Base-by-base conservation (phyloP, 2,888 invertebrate genomes). In the Hyposoter didymator region DNA sequence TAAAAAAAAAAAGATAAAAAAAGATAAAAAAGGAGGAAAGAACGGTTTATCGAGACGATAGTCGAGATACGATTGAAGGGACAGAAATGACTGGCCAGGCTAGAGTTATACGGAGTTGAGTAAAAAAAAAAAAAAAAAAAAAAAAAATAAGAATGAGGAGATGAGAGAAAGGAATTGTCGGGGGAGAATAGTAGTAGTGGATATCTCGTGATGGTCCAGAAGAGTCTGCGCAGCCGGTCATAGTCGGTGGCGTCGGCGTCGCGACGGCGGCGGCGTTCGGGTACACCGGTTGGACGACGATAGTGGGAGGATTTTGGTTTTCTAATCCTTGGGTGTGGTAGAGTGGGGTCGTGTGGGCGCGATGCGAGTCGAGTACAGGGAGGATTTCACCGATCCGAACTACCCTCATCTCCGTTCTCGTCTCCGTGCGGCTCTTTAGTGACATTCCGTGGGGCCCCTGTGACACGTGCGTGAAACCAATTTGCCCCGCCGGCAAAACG, bases 301-400 rank as follows among this genome's bases (percentile, higher is more conserved):
- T 79, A 85, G 89, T 89, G 87, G 90, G 87, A 88, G 90, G 89
- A 91, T 91, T 92, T 91, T 86, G 90, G 90, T 91, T 93, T 92
- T 87, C 85, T 91, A 92, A 93, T 92, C 91, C 91, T 88, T 89
- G 92, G 93, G 91, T 92, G 92, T 92, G 92, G 92, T 91, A 89
- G 82, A 88, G 88, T 85, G 85, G 91, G 90, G 89, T 88, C 88
- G 89, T 45, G 86, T 80, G 82, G 85, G 82, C 80, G 86, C 80
- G 86, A 74, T 74, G 43, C 84, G 75, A 81, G 81, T n/a, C 76
- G 76, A 75, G 74, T 47, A 69, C 55, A 28, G 66, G 39, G 81
- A 69, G 74, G 43, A 35, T 72, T 72, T 78, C 75, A 78, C 83
- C 84, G 87, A 84, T 87, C 78, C 78, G 79, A 84, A 88, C 81